Conservation (phyloP, 2,797 vertebrate species). For the Lemur catta region DNA sequence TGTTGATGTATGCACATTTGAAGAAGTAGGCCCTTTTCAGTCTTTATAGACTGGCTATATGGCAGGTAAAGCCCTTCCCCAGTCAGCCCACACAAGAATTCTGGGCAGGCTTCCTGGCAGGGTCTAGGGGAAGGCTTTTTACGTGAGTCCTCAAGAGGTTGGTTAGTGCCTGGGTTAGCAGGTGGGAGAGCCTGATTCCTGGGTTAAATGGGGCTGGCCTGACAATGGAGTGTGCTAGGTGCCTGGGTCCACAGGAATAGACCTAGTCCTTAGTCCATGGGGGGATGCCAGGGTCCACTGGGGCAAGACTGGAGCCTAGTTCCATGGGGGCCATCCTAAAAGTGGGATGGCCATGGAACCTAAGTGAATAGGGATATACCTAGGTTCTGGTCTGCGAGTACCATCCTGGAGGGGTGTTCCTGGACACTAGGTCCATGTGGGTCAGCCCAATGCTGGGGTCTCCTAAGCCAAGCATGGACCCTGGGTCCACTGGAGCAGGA, state of each 20-base stretch:
- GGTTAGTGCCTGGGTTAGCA: neutral
- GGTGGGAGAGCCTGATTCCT: neutral
- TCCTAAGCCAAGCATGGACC: neutral
- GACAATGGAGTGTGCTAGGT: neutral
- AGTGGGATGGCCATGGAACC: neutral
- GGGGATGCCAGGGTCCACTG: neutral
- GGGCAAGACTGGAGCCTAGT: neutral
- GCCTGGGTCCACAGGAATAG: neutral
- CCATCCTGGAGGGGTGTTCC: neutral
- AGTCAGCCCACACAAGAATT: neutral
- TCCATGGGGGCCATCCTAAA: neutral
- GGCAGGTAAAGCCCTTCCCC: neutral
- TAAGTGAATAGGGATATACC: neutral
- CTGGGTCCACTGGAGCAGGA: neutral
- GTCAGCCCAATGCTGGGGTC: neutral
- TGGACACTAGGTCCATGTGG: neutral
- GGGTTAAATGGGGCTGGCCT: neutral
- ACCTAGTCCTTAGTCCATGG: neutral
- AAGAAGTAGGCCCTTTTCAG: neutral
- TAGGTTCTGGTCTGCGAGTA: neutral
- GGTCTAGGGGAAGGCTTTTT: neutral
- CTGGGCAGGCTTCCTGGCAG: neutral
- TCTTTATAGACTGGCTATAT: neutral
- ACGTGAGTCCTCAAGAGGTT: neutral
- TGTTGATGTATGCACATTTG: neutral